These are phyloP conservation scores for Cladopsammia gracilis DNA, from an alignment of 64 coral and sea anemone species.

Conservation along the genomic window DNA sequence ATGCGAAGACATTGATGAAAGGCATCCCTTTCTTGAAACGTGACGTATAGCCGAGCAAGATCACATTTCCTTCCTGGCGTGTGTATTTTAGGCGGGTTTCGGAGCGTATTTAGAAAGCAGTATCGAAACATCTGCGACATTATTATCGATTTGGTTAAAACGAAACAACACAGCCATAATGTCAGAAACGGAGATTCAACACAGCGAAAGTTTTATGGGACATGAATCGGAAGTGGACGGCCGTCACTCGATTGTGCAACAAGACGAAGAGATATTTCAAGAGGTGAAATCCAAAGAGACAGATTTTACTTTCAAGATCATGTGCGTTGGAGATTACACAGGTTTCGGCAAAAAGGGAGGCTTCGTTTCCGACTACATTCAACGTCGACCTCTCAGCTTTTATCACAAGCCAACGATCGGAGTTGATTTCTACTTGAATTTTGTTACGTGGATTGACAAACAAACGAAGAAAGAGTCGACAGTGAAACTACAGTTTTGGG, in stretches of 20 bases:
- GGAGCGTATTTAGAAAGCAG: conserved; percentile 34
- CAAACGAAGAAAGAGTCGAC: conserved; percentile 54
- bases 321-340: conserved; percentile 95
- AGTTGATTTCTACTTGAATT: conserved; percentile 94
- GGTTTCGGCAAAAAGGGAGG: conserved; percentile 96
- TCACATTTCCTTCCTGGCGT: conserved; percentile 33
- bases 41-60: not conserved
- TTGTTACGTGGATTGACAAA: conserved; percentile 78
- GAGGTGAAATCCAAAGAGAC: conserved; percentile 71
- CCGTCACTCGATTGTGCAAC: conserved; percentile 28
- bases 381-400: conserved; percentile 86
- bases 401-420: conserved; percentile 95
- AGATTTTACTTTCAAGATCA: conserved; percentile 95
- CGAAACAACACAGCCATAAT: not conserved
- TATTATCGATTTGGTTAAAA: not conserved
- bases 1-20: conserved; percentile 9
- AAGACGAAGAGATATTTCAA: conserved; percentile 70
- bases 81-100: conserved; percentile 38
- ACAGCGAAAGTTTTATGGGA: not conserved
- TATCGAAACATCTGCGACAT: conserved; percentile 1
- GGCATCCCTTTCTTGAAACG: not conserved
- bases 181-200: conserved; percentile 13
- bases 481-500: conserved; percentile 96
- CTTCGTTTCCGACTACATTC: conserved; percentile 90
- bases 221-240: conserved; percentile 36